Base-by-base conservation (phyloP, 2,888 invertebrate species). In the Lasioglossum leucozonium region DNA sequence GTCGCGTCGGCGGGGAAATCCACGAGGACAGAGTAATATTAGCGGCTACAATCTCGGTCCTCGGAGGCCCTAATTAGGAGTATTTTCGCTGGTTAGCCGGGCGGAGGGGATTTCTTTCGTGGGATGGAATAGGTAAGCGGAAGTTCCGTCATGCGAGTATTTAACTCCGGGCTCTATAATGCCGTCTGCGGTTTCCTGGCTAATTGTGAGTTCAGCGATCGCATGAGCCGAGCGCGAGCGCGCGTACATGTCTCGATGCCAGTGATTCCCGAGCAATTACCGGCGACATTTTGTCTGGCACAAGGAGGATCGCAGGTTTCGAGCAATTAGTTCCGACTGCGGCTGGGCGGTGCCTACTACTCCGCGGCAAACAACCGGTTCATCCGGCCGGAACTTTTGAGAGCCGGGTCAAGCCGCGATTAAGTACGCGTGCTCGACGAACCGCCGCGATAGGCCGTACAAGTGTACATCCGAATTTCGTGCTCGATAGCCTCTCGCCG, bases 391-490 rank as follows among this genome's bases (percentile, higher is more conserved):
- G 71, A 77, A 76, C 47, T 81, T 81, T 81, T 77, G 62, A 77
- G 72, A 26, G 34, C 51, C 37, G 30, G 79, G 77, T 79, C 79
- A 84, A 85, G 73, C 79, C 58, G 75, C 82, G 82, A 85, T 85
- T 79, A 85, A 79, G 79, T 62, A 37, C 65, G 77, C 81, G 44
- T 47, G 58, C 58, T 75, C 55, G 44, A 76, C 62, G 47, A 81
- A 72, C 77, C 26, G 67, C 67, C 71, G 42, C 71, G 79, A 84
- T 76, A 77, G 72, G 77, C 55, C 67, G 37, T 44, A 81, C 77
- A 73, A 77, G 73, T 65, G 76, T 85, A 77, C 82, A 77, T 77
- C 79, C 74, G 79, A 87, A 87, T 80, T 78, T 85, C 85, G 71
- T 79, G 73, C 82, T 82, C 85, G 86, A 85, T 82, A 85, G 77